Base-by-base conservation (phyloP, 2,113 vertebrate genomes). In the Alces alces region DNA sequence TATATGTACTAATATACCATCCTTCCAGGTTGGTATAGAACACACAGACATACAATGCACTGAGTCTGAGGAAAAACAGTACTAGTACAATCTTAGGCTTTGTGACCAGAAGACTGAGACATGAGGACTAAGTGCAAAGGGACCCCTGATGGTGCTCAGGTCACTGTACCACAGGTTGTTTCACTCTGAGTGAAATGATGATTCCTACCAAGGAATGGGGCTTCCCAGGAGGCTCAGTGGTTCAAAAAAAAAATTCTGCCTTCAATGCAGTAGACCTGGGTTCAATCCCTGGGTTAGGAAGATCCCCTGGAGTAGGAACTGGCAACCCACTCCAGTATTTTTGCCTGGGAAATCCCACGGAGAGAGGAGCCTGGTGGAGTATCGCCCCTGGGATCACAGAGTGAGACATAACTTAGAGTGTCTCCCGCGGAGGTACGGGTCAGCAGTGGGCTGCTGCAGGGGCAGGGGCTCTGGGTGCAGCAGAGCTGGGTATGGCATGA, bases 41-140 rank as follows among this genome's bases (percentile, higher is more conserved):
- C 36, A n/a, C 5, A 6, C 15, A 11, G 17, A 79, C 0, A 1
- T 43, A 79, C 47, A 10, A 2, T 13, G 19, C 7, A 8, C 21
- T 85, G 33, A 78, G 10, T 43, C 84, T 5, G 36, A 39, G 55
- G 36, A 47, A 70, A 60, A 23, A 5, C 3, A 21, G 21, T 30
- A 10, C 57, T 27, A 25, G 7, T 1, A 47, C 54, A 6, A 64
- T 57, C 54, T 58, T 70, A 17, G 85, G 11, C 50, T 91, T 47
- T 91, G 52, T 60, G 80, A 73, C 43, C 47, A 70, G 60, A 7
- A 78, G 43, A 61, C 8, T 0, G 17, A 64, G 50, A 47, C 17
- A 2, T 9, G 15, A 89, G 30, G 36, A 61, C 0, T 60, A 39
- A 82, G 36, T 11, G 25, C 43, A 61, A 85, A 86, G 19, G 45